Evolutionary conservation across 2,797 vertebrate species (phyloP).

Genomic region (Pseudochirops corinnae): DNA sequence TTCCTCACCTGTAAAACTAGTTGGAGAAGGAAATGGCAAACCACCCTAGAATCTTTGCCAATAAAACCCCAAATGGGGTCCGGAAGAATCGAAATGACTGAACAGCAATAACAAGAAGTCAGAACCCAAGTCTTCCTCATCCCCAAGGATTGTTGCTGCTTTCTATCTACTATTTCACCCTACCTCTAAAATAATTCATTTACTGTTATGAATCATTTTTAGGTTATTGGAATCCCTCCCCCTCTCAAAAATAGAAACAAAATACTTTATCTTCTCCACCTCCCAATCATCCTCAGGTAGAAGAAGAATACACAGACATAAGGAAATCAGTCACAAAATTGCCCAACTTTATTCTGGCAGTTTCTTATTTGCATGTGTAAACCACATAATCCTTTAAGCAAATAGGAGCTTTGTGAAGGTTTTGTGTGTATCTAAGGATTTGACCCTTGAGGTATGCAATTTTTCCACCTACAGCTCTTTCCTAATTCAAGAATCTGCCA

Average conservation of each 20-base stretch:
- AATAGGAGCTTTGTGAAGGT: background rate
- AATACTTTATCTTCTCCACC: background rate
- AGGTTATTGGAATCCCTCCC: slow-evolving; percentile 7
- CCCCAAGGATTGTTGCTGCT: background rate
- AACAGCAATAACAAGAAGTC: background rate
- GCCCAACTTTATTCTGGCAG: background rate
- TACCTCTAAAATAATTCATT: background rate
- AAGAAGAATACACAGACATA: background rate
- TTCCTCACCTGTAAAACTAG: background rate
- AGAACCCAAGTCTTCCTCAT: background rate
- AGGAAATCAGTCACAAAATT: background rate
- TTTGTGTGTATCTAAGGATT: background rate
- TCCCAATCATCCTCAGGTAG: background rate
- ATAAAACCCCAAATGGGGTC: background rate
- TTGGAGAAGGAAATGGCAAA: background rate
- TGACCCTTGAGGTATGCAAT: background rate
- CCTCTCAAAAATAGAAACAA: background rate
- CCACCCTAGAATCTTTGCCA: background rate
- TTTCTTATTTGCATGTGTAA: background rate
- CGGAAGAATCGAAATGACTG: background rate
- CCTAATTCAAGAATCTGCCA: slow-evolving; percentile 15
- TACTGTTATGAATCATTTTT: background rate
- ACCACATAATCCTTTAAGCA: background rate
- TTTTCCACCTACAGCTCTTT: background rate
- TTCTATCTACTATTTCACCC: background rate